These are phyloP conservation scores for Anoplophora glabripennis DNA, from an alignment of 1,140 invertebrate genomes.

Conservation along the genomic window DNA sequence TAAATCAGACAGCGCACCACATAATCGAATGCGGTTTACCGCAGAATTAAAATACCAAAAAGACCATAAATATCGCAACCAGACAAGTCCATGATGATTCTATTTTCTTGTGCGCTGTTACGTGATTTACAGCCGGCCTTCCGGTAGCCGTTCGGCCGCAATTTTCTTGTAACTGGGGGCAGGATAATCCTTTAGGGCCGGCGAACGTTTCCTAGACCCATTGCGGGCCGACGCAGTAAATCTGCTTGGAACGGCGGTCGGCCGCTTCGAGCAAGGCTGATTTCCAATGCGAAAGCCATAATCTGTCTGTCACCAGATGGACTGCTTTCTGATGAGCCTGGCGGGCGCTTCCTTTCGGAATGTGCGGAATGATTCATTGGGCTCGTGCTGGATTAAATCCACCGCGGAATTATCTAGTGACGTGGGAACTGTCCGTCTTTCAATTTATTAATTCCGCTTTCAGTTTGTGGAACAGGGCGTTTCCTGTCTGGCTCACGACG, in stretches of 20 bases:
- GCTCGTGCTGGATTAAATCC: too few relatives aligned
- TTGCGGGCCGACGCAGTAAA: conserved; percentile 2
- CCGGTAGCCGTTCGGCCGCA: conserved; percentile 4
- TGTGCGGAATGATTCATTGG: too few relatives aligned
- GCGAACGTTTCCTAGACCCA: conserved; percentile 2
- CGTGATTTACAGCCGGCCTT: conserved; percentile 13
- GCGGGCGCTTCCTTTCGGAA: too few relatives aligned
- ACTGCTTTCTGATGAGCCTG: conserved; percentile 15
- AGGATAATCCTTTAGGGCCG: conserved; percentile 11
- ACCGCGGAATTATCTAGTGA: too few relatives aligned
- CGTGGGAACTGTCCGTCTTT: too few relatives aligned
- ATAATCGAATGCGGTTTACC: conserved; percentile 11
- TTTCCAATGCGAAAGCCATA: conserved; percentile 10
- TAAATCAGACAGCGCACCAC: conserved; percentile 1
- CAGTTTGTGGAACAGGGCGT: too few relatives aligned
- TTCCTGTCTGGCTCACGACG: too few relatives aligned
- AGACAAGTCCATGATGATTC: conserved; percentile 15
- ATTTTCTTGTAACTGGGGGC: conserved; percentile 12
- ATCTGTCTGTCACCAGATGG: conserved; percentile 12
- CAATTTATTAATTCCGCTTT: too few relatives aligned
- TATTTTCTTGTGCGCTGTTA: conserved; percentile 6
- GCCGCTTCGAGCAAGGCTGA: conserved; percentile 11
- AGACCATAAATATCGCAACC: conserved; percentile 12
- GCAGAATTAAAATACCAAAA: conserved; percentile 12
- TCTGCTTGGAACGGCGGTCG: conserved; percentile 4